Evolutionary conservation across 2,113 vertebrate genomes (phyloP), one percentile per base, ranked within the genome.

Genomic region (Cynoglossus semilaevis): DNA sequence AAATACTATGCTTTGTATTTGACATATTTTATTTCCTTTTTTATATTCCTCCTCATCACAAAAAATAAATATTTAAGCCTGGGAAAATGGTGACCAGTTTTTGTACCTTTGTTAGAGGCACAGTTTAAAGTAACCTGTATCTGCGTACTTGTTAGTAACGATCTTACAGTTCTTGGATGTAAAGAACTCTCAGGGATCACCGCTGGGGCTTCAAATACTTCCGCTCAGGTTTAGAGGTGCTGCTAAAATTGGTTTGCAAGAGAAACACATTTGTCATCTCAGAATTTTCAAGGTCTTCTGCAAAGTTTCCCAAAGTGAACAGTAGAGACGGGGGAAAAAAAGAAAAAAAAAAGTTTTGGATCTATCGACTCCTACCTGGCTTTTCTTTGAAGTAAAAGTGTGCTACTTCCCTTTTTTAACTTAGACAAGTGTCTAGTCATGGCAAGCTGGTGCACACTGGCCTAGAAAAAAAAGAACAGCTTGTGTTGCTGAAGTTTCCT

Each of bases 401-500:
- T 81, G 81, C 77, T 87, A 76, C 80, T 85, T 48, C 72, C 66
- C 19, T 7, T 44, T 62, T 72, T 64, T 78, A 51, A 58, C 75
- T 77, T 72, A 72, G 77, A 83, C 83, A 83, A 72, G 79, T 87
- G 85, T 90, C 86, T 85, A 84, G 85, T 88, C 84, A 87, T 83
- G 73, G 83, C 80, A 70, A 82, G 66, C 82, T 76, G 82, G 72
- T 80, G 77, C 70, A 86, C 76, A 70, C 69, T 90, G 90, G 80
- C 89, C 90, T 84, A 90, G 89, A 91, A 90, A 90, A 77, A 85
- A 88, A 85, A 84, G 87, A 83, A 85, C 84, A 88, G 82, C 84
- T 81, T 80, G 85, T 87, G 80, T 90, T 88, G 82, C 80, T 70
- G 72, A 90, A 90, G 82, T 89, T 91, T 89, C 59, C 67, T 83